Conservation (phyloP, 2,797 vertebrate genomes). For the Rhinatrema bivittatum region DNA sequence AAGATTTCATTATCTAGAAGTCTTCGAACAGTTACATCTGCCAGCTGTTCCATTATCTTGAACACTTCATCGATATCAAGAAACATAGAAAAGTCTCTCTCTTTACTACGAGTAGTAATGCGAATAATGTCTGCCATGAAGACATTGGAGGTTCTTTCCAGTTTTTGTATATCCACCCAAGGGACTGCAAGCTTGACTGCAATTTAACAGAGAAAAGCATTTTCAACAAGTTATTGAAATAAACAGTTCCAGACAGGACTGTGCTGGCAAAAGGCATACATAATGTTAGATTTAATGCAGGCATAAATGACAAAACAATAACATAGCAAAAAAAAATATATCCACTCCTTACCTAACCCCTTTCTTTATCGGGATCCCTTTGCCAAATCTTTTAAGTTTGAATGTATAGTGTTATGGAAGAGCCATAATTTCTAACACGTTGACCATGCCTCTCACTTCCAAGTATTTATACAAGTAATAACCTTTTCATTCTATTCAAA, state of each 20-base stretch:
- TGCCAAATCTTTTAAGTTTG: no score
- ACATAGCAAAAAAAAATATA: no score
- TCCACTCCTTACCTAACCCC: no score
- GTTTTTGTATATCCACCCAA: constrained; percentile 83
- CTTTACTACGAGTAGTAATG: constrained; percentile 69
- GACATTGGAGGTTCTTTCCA: constrained; percentile 82
- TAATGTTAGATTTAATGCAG: no score
- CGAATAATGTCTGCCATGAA: constrained; percentile 82
- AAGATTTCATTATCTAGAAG: constrained; percentile 86
- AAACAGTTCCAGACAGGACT: neutral
- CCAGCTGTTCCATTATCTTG: constrained; percentile 82
- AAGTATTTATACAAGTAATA: no score
- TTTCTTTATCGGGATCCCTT: no score
- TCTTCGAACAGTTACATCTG: constrained; percentile 82
- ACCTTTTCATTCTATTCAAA: no score
- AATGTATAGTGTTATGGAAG: no score
- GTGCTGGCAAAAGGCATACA: no score
- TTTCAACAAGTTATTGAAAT: neutral
- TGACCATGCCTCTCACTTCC: no score
- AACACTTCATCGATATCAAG: constrained; percentile 79
- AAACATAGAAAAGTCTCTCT: constrained; percentile 93
- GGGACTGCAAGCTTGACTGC: constrained; percentile 86
- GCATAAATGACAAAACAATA: no score
- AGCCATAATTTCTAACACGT: no score
- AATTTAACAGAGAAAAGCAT: constrained; percentile 6